Evolutionary conservation across 2,797 vertebrate species (phyloP).

Genomic region (Lerista edwardsae): DNA sequence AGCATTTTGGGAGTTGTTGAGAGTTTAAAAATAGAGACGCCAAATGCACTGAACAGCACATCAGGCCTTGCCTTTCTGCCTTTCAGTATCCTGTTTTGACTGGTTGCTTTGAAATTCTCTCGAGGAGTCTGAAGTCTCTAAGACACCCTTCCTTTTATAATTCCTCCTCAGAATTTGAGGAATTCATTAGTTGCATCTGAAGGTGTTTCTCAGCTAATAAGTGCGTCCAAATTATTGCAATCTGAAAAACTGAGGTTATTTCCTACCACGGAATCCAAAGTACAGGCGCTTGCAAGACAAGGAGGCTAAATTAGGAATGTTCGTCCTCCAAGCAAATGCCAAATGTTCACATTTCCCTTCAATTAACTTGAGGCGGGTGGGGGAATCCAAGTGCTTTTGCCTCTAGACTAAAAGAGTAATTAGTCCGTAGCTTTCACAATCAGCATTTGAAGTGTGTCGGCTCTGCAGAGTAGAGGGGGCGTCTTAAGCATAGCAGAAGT

Average conservation of each 20-base stretch:
- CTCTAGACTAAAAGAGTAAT: conserved; percentile 18
- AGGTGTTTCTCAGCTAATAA: conserved; percentile 26
- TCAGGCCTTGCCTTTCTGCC: rapidly evolving
- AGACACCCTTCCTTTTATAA: background rate
- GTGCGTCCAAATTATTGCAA: conserved; percentile 51
- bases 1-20: background rate
- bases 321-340: conserved; percentile 58
- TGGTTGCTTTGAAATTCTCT: background rate
- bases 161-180: background rate
- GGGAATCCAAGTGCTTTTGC: background rate
- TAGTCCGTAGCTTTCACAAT: background rate
- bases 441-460: too few relatives aligned
- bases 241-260: conserved; percentile 44
- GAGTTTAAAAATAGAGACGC: background rate
- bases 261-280: conserved; percentile 42
- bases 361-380: background rate
- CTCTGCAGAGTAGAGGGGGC: background rate
- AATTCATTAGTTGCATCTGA: conserved; percentile 3
- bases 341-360: conserved; percentile 46
- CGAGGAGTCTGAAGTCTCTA: background rate
- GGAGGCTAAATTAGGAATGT: conserved; percentile 61
- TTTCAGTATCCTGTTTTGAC: background rate
- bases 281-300: conserved; percentile 55
- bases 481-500: background rate
- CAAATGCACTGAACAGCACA: background rate